Evolutionary conservation across 2,113 vertebrate genomes (phyloP).

Genomic region (Naja naja): DNA sequence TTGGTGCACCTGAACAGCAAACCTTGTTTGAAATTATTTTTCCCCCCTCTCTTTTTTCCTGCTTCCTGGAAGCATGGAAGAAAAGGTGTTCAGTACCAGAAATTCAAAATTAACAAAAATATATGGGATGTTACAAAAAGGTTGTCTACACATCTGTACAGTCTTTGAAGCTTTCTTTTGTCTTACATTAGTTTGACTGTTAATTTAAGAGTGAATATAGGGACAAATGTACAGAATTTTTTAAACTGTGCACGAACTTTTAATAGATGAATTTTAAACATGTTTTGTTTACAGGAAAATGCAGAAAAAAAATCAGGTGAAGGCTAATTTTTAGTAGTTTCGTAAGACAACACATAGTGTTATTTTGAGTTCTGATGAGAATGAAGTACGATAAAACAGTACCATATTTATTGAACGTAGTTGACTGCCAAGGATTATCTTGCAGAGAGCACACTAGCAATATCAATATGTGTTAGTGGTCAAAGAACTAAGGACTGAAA

Average conservation of each 20-base stretch:
- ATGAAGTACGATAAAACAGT: conserved; percentile 65
- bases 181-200: conserved; percentile 67
- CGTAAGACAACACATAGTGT: conserved; percentile 65
- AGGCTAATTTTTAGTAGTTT: conserved; percentile 64
- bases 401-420: conserved; percentile 64
- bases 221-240: conserved; percentile 75
- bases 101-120: conserved; percentile 59
- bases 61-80: conserved; percentile 56
- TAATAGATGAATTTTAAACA: conserved; percentile 72
- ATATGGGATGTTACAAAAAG: conserved; percentile 47
- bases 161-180: conserved; percentile 65
- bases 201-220: conserved; percentile 67
- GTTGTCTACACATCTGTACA: conserved; percentile 66
- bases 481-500: conserved; percentile 35
- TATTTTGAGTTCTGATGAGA: conserved; percentile 68
- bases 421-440: conserved; percentile 49
- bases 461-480: conserved; percentile 21
- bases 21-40: conserved; percentile 15
- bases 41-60: conserved; percentile 37
- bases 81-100: conserved; percentile 66
- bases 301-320: conserved; percentile 60
- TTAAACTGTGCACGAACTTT: conserved; percentile 66
- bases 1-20: conserved; percentile 46
- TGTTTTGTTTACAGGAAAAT: conserved; percentile 74
- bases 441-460: not conserved